Evolutionary conservation across 2,797 vertebrate genomes (phyloP).

Genomic region (Galaxias olidus): DNA sequence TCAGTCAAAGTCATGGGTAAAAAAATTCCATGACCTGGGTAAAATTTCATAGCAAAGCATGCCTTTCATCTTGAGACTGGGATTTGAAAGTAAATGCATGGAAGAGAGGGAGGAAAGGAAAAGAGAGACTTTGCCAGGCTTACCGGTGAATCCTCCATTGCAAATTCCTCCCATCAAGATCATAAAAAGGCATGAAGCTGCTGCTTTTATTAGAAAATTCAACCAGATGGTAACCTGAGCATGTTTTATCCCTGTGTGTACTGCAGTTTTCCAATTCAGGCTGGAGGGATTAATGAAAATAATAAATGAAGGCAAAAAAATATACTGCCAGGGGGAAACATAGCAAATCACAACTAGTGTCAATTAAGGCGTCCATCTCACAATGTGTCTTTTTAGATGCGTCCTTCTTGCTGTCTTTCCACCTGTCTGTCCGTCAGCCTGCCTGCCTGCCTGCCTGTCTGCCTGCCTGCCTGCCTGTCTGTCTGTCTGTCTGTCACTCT

Average conservation of each 20-base stretch:
- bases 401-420: too few relatives aligned
- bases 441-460: background rate
- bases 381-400: too few relatives aligned
- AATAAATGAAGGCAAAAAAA: constrained; percentile 45
- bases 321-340: constrained; percentile 47
- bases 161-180: constrained; percentile 49
- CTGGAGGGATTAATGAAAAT: constrained; percentile 61
- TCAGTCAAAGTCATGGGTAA: constrained; percentile 13
- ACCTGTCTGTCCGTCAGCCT: constrained; percentile 21
- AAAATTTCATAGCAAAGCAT: constrained; percentile 2
- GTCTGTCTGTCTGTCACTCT: background rate
- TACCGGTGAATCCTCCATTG: constrained; percentile 15
- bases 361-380: constrained; percentile 30
- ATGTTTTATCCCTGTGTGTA: constrained; percentile 40
- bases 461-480: background rate
- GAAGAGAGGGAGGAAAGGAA: background rate
- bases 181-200: constrained; percentile 68
- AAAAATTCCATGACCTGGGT: constrained; percentile 5
- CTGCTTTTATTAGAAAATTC: constrained; percentile 65
- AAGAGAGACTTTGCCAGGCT: background rate
- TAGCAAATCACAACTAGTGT: constrained; percentile 56
- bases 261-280: constrained; percentile 47
- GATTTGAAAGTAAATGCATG: constrained; percentile 2
- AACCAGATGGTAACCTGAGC: constrained; percentile 66
- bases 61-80: background rate